Percentiles rank a stretch among this genome's conserved stretches.
These are phyloP conservation scores for Aspiorhynchus laticeps DNA, from an alignment of 2,113 vertebrate genomes.

Conservation along the genomic window DNA sequence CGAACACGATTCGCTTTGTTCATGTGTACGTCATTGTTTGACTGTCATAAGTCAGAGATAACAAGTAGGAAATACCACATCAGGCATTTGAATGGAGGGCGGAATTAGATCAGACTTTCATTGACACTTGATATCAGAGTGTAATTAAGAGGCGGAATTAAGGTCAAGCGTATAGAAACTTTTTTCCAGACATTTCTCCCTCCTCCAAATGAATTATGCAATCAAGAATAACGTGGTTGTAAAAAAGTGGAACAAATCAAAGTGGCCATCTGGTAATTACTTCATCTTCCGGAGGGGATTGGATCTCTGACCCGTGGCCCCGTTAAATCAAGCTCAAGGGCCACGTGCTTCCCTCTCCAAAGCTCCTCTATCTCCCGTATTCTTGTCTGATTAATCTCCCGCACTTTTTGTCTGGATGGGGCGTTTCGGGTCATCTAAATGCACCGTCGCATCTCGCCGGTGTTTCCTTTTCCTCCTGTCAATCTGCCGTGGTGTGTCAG, in stretches of 20 bases:
- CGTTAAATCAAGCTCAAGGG: slow-evolving; percentile 49
- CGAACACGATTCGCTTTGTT: background rate
- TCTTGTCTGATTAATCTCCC: slow-evolving; percentile 70
- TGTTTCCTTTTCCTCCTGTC: slow-evolving; percentile 69
- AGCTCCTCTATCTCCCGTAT: slow-evolving; percentile 65
- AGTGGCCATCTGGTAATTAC: slow-evolving; percentile 43
- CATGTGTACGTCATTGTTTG: background rate
- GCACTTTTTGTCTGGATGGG: slow-evolving; percentile 51
- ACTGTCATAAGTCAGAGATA: background rate
- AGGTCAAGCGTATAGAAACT: background rate
- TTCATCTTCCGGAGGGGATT: slow-evolving; percentile 40
- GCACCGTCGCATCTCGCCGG: slow-evolving; percentile 60
- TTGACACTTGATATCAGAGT: background rate
- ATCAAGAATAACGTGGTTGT: slow-evolving; percentile 42
- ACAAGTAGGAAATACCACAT: slow-evolving; percentile 12
- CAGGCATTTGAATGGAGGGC: background rate
- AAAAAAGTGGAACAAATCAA: slow-evolving; percentile 39
- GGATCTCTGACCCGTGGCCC: slow-evolving; percentile 10
- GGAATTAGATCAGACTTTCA: background rate
- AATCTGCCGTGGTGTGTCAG: slow-evolving; percentile 57
- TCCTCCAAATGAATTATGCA: slow-evolving; percentile 43
- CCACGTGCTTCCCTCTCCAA: slow-evolving; percentile 38
- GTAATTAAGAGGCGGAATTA: slow-evolving; percentile 12
- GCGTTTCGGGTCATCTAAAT: slow-evolving; percentile 66
- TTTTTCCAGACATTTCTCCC: background rate